Conservation (phyloP, 2,797 vertebrate species). For the Melanotaenia parkinsoni region DNA sequence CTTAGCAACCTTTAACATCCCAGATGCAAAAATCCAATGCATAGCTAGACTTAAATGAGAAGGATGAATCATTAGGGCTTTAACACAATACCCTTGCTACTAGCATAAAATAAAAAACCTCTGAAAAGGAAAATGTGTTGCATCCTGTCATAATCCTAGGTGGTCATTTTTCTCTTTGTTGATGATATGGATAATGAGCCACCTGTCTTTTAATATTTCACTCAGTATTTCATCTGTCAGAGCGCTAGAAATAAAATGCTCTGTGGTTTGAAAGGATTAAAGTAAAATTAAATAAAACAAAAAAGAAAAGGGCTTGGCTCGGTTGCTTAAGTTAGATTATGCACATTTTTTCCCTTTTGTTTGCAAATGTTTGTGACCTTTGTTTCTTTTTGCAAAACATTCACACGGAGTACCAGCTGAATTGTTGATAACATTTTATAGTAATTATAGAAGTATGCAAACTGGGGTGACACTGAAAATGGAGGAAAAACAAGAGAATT, state of each 20-base stretch:
- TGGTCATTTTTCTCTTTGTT: slow-evolving; percentile 60
- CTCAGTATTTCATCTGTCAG: slow-evolving; percentile 56
- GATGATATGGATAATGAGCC: slow-evolving; percentile 80
- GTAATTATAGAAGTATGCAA: slow-evolving; percentile 12
- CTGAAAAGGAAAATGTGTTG: slow-evolving; percentile 59
- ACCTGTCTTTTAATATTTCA: slow-evolving; percentile 75
- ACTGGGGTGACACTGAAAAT: background rate
- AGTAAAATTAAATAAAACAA: slow-evolving; percentile 8
- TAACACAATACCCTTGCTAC: slow-evolving; percentile 39
- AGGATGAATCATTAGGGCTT: slow-evolving; percentile 67
- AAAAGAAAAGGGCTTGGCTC: no score
- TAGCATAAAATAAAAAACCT: slow-evolving; percentile 68
- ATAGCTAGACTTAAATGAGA: slow-evolving; percentile 15
- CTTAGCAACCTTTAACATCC: slow-evolving; percentile 24
- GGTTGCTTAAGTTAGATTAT: slow-evolving; percentile 20
- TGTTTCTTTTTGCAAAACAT: background rate
- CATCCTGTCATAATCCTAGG: slow-evolving; percentile 53
- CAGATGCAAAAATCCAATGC: slow-evolving; percentile 10
- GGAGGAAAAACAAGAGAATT: background rate
- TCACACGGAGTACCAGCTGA: no score
- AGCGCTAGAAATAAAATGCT: slow-evolving; percentile 51
- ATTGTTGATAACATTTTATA: no score
- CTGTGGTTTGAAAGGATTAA: slow-evolving; percentile 36
- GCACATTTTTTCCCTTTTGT: slow-evolving; percentile 18
- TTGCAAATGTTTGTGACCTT: slow-evolving; percentile 20